Evolutionary conservation across 2,888 invertebrate species (phyloP), one percentile per base, ranked within the genome.

Genomic region (Nephrotoma guestfalica): DNA sequence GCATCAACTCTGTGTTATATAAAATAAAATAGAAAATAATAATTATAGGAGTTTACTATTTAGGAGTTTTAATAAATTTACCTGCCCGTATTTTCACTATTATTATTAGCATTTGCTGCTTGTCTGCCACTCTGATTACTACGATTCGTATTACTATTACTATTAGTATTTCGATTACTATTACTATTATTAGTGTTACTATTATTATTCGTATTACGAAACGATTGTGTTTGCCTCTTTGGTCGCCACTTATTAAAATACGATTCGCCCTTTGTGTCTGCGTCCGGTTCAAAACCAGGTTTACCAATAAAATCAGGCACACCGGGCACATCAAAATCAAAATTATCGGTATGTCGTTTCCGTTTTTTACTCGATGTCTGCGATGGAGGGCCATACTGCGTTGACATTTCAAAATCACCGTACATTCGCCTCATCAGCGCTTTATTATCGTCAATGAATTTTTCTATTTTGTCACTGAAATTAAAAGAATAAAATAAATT

Each of bases 381-480:
- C 83, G 89, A 93, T 51, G 93, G 93, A 7, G 94, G 92, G 2
- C 93, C 93, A 87, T 92, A 92, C 88, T 93, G 93, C 88, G 92
- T 92, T 89, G 90, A 93, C 93, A 94, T 94, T 88, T 94, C 94
- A 90, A 97, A 97, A 89, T 97, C 97, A 0, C 98, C 98, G 90
- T 97, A 97, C 98, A 98, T 98, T 87, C 97, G 93, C 90, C 96
- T 95, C 94, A 97, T 97, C 88, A 98, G 91, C 87, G 97, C 97
- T 91, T 98, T 98, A 91, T 98, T 98, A 91, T 98, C 97, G 90
- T 98, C 97, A 90, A 98, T 98, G 92, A 97, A 98, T 88, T 94
- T 93, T 91, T 97, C 97, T 91, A 98, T 98, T 90, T 96, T 95
- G 88, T 97, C 97, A 92, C 97, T 98, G 93, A 86, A 93, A 93